Base-by-base conservation (phyloP, 2,113 vertebrate genomes). In the Salvelinus namaycush region DNA sequence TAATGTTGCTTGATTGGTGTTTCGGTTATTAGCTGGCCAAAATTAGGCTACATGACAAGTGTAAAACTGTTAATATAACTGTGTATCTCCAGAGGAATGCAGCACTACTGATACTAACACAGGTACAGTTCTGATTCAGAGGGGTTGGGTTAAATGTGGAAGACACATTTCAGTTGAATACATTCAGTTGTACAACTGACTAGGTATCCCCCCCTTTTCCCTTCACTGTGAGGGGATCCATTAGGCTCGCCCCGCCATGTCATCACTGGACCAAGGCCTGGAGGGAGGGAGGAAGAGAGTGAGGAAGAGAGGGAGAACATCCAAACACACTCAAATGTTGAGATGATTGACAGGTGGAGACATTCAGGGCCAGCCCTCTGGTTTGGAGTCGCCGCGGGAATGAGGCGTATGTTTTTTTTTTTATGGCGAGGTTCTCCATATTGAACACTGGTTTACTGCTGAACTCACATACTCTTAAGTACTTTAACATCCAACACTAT, bases 311-410 rank as follows among this genome's bases (percentile, higher is more conserved):
- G 7, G 7, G 20, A 62, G 59, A 22, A 22, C 59, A n/a, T 20
- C 18, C 59, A 62, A 20, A 62, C n/a, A 62, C 59, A 62, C 59
- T 22, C 13, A 31, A 26, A 72, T 83, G 81, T 70, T 84, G 74
- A 84, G 79, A 77, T 87, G 85, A 89, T n/a, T 89, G 89, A 86
- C 84, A 84, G 82, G 79, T 62, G 81, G 83, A 71, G 87, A 83
- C 89, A 83, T 90, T 81, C 82, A 76, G 72, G 72, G 78, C 70
- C 60, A 77, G 76, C 67, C 76, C 65, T 4, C 13, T 79, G 77
- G 83, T 86, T 82, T 76, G n/a, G 67, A 87, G 89, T 92, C 87
- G 86, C 31, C 29, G 72, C 71, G 1, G 79, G 75, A 70, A 81
- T 81, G 78, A 75, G 57, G 77, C n/a, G n/a, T n/a, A n/a, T n/a